Conservation (phyloP, 2,113 vertebrate genomes). For the Scortum barcoo region DNA sequence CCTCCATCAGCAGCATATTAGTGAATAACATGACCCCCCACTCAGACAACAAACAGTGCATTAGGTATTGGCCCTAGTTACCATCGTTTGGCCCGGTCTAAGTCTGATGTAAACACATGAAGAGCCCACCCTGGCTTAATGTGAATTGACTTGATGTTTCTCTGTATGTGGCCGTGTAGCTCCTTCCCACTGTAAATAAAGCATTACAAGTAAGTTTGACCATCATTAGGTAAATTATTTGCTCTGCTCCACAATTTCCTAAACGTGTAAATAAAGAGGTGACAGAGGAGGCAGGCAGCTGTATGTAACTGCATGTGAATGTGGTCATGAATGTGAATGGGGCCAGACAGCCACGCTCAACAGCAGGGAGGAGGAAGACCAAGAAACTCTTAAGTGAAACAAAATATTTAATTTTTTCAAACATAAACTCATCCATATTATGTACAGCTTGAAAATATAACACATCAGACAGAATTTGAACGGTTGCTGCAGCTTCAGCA, state of each 20-base stretch:
- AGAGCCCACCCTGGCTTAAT: slow-evolving; percentile 17
- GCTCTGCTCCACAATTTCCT: slow-evolving; percentile 61
- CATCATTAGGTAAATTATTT: slow-evolving; percentile 68
- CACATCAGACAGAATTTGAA: slow-evolving; percentile 52
- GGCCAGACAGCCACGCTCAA: background rate
- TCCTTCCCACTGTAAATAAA: slow-evolving; percentile 66
- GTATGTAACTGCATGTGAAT: slow-evolving; percentile 52
- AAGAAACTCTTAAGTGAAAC: slow-evolving; percentile 45
- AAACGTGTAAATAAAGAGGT: slow-evolving; percentile 50
- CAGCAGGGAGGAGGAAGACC: background rate
- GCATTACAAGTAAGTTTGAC: slow-evolving; percentile 38
- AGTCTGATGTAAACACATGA: slow-evolving; percentile 65
- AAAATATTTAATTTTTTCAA: slow-evolving; percentile 83
- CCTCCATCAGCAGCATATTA: slow-evolving; percentile 63
- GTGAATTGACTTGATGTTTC: slow-evolving; percentile 53
- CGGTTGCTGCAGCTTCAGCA: slow-evolving; percentile 2
- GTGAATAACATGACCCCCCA: slow-evolving; percentile 74
- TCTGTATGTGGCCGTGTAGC: slow-evolving; percentile 52
- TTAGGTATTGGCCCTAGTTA: slow-evolving; percentile 63
- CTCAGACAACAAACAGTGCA: slow-evolving; percentile 66
- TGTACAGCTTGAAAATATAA: slow-evolving; percentile 79
- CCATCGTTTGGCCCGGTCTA: slow-evolving; percentile 53
- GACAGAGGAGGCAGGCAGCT: slow-evolving; percentile 49
- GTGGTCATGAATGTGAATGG: slow-evolving; percentile 64
- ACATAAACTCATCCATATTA: slow-evolving; percentile 77